These are phyloP conservation scores for Cheilosia grossa DNA, from an alignment of 2,888 invertebrate species.

Conservation along the genomic window DNA sequence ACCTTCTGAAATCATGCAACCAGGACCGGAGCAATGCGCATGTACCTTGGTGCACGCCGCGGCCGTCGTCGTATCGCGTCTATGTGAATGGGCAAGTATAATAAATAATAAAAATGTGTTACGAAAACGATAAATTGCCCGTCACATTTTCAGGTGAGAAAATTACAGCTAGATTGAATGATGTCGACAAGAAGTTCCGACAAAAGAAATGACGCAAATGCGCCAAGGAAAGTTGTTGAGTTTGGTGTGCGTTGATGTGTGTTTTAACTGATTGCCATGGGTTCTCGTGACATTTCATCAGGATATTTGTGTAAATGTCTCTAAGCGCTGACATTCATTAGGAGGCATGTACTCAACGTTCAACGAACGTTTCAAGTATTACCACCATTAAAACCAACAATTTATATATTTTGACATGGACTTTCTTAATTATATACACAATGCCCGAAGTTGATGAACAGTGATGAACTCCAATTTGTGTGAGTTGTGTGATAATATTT, in stretches of 20 bases:
- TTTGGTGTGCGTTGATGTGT: slow-evolving; percentile 54
- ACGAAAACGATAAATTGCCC: slow-evolving; percentile 74
- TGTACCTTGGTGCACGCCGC: slow-evolving; percentile 27
- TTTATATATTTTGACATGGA: slow-evolving; percentile 44
- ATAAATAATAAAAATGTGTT: slow-evolving; percentile 74
- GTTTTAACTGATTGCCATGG: slow-evolving; percentile 70
- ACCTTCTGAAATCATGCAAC: slow-evolving; percentile 68
- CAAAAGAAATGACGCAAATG: slow-evolving; percentile 71
- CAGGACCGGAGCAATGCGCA: slow-evolving; percentile 55
- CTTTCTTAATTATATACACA: slow-evolving; percentile 51
- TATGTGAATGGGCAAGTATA: slow-evolving; percentile 62
- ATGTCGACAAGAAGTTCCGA: slow-evolving; percentile 73
- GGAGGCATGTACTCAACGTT: slow-evolving; percentile 33
- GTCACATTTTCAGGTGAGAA: slow-evolving; percentile 75
- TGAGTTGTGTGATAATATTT: slow-evolving; percentile 51
- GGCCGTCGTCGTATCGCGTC: slow-evolving; percentile 23
- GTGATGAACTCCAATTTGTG: slow-evolving; percentile 39
- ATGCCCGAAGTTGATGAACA: slow-evolving; percentile 57
- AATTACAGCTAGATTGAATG: slow-evolving; percentile 75
- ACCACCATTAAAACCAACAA: slow-evolving; percentile 68
- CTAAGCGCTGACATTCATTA: slow-evolving; percentile 70
- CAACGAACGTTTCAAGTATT: slow-evolving; percentile 48
- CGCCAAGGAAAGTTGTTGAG: slow-evolving; percentile 39
- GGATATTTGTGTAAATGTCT: slow-evolving; percentile 70
- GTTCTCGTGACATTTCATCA: slow-evolving; percentile 71